phyloP scores from a whole-genome alignment of 2,888 invertebrate species.

The Osmoderma eremita region DNA sequence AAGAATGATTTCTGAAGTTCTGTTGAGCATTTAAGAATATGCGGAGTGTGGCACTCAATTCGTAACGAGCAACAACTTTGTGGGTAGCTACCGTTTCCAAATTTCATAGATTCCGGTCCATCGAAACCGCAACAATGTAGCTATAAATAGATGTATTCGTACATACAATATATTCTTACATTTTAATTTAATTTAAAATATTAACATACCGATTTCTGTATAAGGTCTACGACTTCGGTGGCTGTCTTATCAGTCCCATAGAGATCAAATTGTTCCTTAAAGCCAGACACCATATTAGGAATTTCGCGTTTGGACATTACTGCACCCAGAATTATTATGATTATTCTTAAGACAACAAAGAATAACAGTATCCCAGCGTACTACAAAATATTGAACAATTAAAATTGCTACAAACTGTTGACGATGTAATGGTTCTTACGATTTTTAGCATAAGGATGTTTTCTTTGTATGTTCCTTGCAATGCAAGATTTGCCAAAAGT shows the following conservation, averaged over 20 bases:
- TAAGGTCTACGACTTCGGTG: background rate
- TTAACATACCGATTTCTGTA: conserved; percentile 15
- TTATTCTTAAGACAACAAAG: background rate
- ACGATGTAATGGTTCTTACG: too few relatives aligned
- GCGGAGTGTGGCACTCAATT: too few relatives aligned
- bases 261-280: background rate
- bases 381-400: background rate
- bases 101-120: conserved; percentile 7
- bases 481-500: too few relatives aligned
- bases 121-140: conserved; percentile 15
- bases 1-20: background rate
- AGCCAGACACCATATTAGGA: background rate
- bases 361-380: background rate
- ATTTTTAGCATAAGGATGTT: too few relatives aligned
- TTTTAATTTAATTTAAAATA: too few relatives aligned
- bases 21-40: background rate
- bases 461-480: too few relatives aligned
- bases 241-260: background rate
- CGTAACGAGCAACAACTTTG: background rate
- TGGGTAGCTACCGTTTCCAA: conserved; percentile 15
- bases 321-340: too few relatives aligned
- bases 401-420: too few relatives aligned
- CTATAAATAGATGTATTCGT: conserved; percentile 1
- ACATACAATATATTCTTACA: too few relatives aligned
- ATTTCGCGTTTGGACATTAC: too few relatives aligned